Evolutionary conservation across 2,113 vertebrate species (phyloP), one percentile per base, ranked within the genome.

Genomic region (Oncorhynchus gorbuscha): DNA sequence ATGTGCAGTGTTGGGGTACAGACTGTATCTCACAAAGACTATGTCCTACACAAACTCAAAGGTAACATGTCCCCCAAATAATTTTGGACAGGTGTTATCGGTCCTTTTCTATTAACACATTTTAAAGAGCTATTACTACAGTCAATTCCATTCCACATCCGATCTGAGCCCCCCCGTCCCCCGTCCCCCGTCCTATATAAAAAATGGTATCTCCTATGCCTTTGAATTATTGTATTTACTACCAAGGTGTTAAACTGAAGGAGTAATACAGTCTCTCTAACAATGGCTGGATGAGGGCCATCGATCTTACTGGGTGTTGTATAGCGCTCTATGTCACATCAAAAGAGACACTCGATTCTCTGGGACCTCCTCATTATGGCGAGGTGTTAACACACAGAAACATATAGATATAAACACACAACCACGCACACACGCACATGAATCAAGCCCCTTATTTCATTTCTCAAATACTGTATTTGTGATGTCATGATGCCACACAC

Each of bases 131-230:
- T 88, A 90, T 90, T 88, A 87, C 79, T 79, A 80, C 61, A 58
- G 81, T 81, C 85, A 88, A 90, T 91, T 90, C 85, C 89, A 81
- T 85, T 84, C 83, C 86, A 88, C 84, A 79, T 83, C 86, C 87
- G 88, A 85, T 80, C 81, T 80, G 76, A 48, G 79, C 76, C 73
- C 86, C 5, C 5, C 78, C 1, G n/a, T n/a, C n/a, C 76, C 68
- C 28, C 32, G 1, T 2, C 26, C 26, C 28, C 28, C 8, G 85
- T 83, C 88, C 88, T 81, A 87, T 76, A 89, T 91, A 71, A 76
- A 74, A 86, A 83, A 85, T 85, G 81, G 79, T 86, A 84, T 79
- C 82, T 85, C 85, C 79, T 4, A 14, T 66, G 77, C 83, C 72
- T 59, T 71, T 76, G 67, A 73, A 81, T 81, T 22, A 66, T 78